Conservation (phyloP, 2,888 invertebrate genomes). For the Tinea trinotella region DNA sequence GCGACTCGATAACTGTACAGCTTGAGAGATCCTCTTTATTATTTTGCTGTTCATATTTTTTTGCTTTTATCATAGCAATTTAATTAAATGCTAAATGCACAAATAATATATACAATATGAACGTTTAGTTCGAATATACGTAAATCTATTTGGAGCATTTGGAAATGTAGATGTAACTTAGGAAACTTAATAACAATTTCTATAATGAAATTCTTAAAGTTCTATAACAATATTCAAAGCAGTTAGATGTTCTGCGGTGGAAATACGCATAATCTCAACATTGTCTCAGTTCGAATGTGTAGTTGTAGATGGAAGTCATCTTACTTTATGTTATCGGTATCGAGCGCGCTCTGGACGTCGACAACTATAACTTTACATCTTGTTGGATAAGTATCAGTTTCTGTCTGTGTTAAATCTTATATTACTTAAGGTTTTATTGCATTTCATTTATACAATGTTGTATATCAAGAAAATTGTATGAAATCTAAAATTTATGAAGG, state of each 20-base stretch:
- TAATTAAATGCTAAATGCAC: too few relatives aligned
- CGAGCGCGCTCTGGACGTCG: neutral
- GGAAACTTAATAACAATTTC: neutral
- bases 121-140: too few relatives aligned
- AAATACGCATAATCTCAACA: neutral
- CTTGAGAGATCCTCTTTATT: neutral
- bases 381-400: slow-evolving; percentile 3
- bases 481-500: too few relatives aligned
- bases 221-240: neutral
- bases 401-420: neutral
- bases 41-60: neutral
- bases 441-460: too few relatives aligned
- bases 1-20: neutral
- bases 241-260: neutral
- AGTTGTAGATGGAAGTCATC: neutral
- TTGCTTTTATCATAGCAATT: neutral
- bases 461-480: too few relatives aligned
- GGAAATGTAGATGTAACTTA: too few relatives aligned
- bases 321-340: neutral
- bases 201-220: neutral
- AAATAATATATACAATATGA: too few relatives aligned
- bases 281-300: neutral
- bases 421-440: neutral
- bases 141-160: too few relatives aligned
- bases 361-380: slow-evolving; percentile 2